Evolutionary conservation across 2,113 vertebrate species (phyloP), one percentile per base, ranked within the genome.

Genomic region (Urocitellus parryii): DNA sequence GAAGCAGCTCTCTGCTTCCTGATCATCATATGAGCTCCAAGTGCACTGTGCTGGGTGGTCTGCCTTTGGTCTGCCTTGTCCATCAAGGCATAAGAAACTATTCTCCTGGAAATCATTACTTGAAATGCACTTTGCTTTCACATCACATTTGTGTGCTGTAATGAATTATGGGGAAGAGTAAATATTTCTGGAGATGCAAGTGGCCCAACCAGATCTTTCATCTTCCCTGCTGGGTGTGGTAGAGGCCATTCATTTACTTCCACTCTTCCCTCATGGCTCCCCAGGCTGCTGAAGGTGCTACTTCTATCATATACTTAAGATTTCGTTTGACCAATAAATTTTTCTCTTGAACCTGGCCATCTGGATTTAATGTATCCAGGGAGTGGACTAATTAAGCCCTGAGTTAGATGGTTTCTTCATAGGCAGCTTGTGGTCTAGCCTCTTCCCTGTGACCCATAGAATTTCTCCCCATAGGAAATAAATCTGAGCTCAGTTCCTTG

Each of bases 261-360:
- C 42, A 85, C 45, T 81, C 65, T 67, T 96, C 85, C 90, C 94
- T 95, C 82, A 53, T 0, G 80, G 95, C 78, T 80, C 90, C 79
- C 77, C 80, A 88, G 96, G 78, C 96, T 92, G 88, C 91, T 91
- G n/a, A 87, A 80, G 88, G 51, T 92, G 93, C 77, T 51, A n/a
- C 79, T n/a, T 86, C 73, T 82, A 53, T 91, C 72, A 79, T 89
- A 85, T 4, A 80, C 51, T 87, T 83, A 93, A 93, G 73, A 95
- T 94, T 96, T 88, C 7, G 14, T 97, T 96, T 96, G 79, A 97
- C 97, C 96, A 91, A 95, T 98, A 97, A 96, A 97, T 98, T 94
- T 98, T 94, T 91, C 90, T 97, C 67, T 94, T n/a, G 61, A 96
- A 96, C 51, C 8, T 93, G 90, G 70, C 89, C 90, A 95, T 97